A percentile compares a stretch with the other conserved stretches of the same genome.
Evolutionary conservation across 2,888 invertebrate species (phyloP).

Genomic region (Eristalis intricaria): DNA sequence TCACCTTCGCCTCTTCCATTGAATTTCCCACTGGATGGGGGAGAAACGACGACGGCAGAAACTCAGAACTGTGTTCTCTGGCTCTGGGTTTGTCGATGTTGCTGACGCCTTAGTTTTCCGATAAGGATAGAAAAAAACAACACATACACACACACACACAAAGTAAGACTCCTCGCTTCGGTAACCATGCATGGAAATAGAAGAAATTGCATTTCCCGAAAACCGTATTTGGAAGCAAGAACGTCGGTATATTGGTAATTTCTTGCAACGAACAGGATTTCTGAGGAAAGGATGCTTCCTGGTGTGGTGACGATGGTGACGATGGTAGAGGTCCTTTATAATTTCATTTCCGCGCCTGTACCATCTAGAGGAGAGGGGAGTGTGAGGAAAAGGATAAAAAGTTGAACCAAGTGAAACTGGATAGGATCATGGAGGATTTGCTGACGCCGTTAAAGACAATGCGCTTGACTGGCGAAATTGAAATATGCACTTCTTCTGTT

Average conservation of each 20-base stretch:
- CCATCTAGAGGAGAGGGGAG: not conserved
- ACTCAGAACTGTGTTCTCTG: constrained; percentile 5
- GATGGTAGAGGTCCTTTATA: constrained; percentile 8
- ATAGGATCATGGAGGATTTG: constrained; percentile 33
- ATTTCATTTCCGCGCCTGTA: constrained; percentile 36
- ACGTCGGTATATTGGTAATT: constrained; percentile 44
- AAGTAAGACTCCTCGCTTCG: constrained; percentile 42
- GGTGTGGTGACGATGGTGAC: not conserved
- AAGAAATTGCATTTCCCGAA: constrained; percentile 68
- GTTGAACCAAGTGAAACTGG: constrained; percentile 1
- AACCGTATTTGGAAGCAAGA: constrained; percentile 26
- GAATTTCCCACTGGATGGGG: constrained; percentile 23
- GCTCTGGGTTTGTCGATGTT: constrained; percentile 27
- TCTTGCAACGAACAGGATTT: constrained; percentile 12
- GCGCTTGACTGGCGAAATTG: constrained; percentile 13
- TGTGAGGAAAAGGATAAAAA: not conserved
- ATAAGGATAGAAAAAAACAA: not conserved
- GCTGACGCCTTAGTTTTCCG: constrained; percentile 57
- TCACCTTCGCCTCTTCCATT: constrained; percentile 1
- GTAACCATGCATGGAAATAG: constrained; percentile 66
- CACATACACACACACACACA: not conserved
- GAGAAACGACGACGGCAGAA: not conserved
- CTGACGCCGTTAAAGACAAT: constrained; percentile 36
- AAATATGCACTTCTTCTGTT: not conserved
- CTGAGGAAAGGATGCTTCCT: not conserved